These are phyloP conservation scores for Drosophila yooni DNA, from an alignment of 2,888 invertebrate genomes.

Conservation along the genomic window DNA sequence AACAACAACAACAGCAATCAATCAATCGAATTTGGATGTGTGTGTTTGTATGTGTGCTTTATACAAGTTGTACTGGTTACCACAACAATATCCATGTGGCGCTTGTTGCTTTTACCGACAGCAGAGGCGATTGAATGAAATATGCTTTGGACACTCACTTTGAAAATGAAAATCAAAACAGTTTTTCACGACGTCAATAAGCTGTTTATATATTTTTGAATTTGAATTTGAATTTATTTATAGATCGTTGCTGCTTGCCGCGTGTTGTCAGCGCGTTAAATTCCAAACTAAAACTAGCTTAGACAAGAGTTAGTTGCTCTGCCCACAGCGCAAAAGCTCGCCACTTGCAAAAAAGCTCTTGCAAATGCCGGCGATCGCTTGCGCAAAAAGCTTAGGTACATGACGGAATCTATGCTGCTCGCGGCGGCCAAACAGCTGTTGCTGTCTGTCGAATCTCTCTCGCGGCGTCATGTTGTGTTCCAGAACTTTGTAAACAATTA, in stretches of 20 bases:
- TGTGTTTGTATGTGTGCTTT: neutral
- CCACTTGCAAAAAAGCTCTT: slow-evolving; percentile 31
- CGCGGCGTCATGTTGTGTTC: slow-evolving; percentile 9
- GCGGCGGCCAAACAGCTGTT: slow-evolving; percentile 35
- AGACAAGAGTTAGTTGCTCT: slow-evolving; percentile 37
- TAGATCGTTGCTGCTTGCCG: slow-evolving; percentile 33
- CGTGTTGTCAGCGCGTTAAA: slow-evolving; percentile 57
- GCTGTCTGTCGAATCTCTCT: slow-evolving; percentile 1
- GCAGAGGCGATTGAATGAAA: slow-evolving; percentile 23
- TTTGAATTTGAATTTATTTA: slow-evolving; percentile 33
- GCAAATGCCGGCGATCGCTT: slow-evolving; percentile 29
- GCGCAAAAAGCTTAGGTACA: slow-evolving; percentile 41
- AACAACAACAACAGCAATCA: neutral
- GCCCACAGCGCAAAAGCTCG: slow-evolving; percentile 37
- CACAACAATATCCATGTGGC: slow-evolving; percentile 2
- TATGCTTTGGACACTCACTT: slow-evolving; percentile 38
- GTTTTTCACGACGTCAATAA: slow-evolving; percentile 28
- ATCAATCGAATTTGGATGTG: slow-evolving; percentile 3
- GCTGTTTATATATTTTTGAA: slow-evolving; percentile 5
- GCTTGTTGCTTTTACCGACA: neutral
- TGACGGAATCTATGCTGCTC: slow-evolving; percentile 24
- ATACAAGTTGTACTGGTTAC: slow-evolving; percentile 27
- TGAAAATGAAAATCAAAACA: slow-evolving; percentile 14
- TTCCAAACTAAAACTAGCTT: slow-evolving; percentile 73
- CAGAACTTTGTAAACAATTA: slow-evolving; percentile 63